Percentiles rank a stretch among this genome's conserved stretches.
Conservation (phyloP, 2,888 invertebrate genomes). For the Theodoxus fluviatilis region DNA sequence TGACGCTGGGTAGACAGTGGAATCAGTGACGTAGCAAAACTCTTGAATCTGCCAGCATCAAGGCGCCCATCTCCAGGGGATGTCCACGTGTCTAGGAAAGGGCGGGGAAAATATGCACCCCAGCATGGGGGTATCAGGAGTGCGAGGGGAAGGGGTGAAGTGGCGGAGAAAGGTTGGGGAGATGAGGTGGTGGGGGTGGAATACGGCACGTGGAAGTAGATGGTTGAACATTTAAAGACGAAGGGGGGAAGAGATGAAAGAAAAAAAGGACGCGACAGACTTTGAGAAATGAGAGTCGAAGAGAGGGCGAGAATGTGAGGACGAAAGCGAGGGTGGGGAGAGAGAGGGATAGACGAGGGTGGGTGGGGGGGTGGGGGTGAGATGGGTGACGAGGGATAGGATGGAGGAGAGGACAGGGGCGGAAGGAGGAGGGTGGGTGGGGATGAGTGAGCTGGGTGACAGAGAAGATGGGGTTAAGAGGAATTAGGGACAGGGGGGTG, state of each 20-base stretch:
- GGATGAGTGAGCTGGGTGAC: background rate
- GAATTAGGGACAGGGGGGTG: background rate
- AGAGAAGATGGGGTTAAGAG: background rate
- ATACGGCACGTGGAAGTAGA: background rate
- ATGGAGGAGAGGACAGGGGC: background rate
- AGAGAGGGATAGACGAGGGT: constrained; percentile 17
- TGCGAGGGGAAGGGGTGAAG: too few species aligned
- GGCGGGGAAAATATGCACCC: too few species aligned
- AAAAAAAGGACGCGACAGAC: background rate
- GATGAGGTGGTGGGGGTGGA: background rate
- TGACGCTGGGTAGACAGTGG: too few species aligned
- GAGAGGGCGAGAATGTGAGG: constrained; percentile 1
- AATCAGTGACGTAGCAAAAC: too few species aligned
- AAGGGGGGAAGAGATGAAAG: background rate
- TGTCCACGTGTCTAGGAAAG: too few species aligned
- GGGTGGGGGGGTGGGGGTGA: background rate
- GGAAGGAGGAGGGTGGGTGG: background rate
- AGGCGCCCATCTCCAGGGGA: too few species aligned
- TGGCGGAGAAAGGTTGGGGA: background rate
- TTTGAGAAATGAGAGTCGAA: constrained; percentile 8
- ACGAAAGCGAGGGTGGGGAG: constrained; percentile 5
- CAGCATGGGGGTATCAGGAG: too few species aligned
- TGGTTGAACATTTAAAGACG: background rate
- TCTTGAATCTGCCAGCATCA: too few species aligned
- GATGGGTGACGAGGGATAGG: background rate